These are phyloP conservation scores for Poeciliopsis retropinna DNA, from an alignment of 2,113 vertebrate species.

Conservation along the genomic window DNA sequence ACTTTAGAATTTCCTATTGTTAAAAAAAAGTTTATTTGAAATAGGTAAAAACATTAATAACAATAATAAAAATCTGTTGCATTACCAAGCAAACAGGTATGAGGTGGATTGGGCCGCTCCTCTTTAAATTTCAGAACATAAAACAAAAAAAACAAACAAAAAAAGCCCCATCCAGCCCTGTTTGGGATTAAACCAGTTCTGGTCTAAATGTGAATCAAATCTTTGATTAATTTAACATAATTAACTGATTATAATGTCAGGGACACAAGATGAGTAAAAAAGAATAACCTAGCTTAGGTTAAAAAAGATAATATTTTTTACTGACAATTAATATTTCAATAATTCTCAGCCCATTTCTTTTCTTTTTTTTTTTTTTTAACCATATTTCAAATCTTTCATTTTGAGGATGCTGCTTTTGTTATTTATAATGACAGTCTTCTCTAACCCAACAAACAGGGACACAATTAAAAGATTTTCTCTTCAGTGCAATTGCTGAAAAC, in stretches of 20 bases:
- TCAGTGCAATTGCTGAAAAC: neutral
- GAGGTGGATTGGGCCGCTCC: neutral
- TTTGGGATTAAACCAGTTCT: neutral
- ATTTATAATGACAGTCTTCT: neutral
- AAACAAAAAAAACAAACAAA: too few species aligned
- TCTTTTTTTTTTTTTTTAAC: too few species aligned
- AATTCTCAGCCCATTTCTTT: too few species aligned
- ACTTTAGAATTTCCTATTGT: neutral
- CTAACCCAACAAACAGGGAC: neutral
- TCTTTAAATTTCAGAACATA: neutral
- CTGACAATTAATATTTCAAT: too few species aligned
- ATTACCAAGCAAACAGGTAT: too few species aligned
- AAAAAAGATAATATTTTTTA: too few species aligned
- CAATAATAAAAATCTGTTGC: neutral
- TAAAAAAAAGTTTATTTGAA: too few species aligned
- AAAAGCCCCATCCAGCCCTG: too few species aligned
- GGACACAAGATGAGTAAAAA: neutral
- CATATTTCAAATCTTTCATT: neutral
- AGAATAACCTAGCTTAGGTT: neutral
- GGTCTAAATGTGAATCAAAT: neutral
- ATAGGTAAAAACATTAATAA: neutral
- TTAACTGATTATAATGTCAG: neutral
- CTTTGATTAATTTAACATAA: neutral
- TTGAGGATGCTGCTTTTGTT: neutral
- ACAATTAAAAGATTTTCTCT: neutral